Conservation (phyloP, 2,888 invertebrate species). For the Peribatodes rhomboidaria region DNA sequence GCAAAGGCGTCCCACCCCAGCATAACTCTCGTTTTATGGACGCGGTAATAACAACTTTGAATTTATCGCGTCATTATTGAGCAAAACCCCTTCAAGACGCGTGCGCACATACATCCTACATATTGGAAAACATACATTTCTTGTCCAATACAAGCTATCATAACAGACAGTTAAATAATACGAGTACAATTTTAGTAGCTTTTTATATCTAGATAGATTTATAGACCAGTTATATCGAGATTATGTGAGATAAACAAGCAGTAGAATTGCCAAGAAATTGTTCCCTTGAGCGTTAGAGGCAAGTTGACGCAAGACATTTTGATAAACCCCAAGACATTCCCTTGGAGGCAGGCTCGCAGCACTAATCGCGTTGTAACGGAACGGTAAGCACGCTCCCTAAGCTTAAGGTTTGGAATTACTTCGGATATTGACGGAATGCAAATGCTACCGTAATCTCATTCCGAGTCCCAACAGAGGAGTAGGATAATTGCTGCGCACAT, state of each 20-base stretch:
- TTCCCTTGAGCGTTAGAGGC: slow-evolving; percentile 46
- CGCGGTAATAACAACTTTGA: slow-evolving; percentile 51
- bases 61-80: slow-evolving; percentile 62
- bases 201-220: neutral
- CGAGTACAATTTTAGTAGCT: neutral
- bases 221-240: slow-evolving; percentile 2
- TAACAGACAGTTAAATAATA: slow-evolving; percentile 18
- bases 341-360: slow-evolving; percentile 56
- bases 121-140: slow-evolving; percentile 29
- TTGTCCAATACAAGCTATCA: slow-evolving; percentile 5
- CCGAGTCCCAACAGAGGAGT: slow-evolving; percentile 40
- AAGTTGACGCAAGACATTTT: slow-evolving; percentile 55
- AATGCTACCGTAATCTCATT: slow-evolving; percentile 66
- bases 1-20: slow-evolving; percentile 57
- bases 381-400: slow-evolving; percentile 58
- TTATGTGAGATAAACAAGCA: slow-evolving; percentile 4
- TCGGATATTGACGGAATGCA: slow-evolving; percentile 68
- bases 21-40: slow-evolving; percentile 59
- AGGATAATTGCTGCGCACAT: slow-evolving; percentile 42
- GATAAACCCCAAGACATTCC: slow-evolving; percentile 55
- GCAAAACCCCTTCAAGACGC: slow-evolving; percentile 52
- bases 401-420: slow-evolving; percentile 50
- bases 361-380: slow-evolving; percentile 67
- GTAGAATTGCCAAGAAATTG: slow-evolving; percentile 28
- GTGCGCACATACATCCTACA: slow-evolving; percentile 45